These are phyloP conservation scores for Formicarius rufipectus DNA, from an alignment of 2,113 vertebrate species.

Conservation along the genomic window DNA sequence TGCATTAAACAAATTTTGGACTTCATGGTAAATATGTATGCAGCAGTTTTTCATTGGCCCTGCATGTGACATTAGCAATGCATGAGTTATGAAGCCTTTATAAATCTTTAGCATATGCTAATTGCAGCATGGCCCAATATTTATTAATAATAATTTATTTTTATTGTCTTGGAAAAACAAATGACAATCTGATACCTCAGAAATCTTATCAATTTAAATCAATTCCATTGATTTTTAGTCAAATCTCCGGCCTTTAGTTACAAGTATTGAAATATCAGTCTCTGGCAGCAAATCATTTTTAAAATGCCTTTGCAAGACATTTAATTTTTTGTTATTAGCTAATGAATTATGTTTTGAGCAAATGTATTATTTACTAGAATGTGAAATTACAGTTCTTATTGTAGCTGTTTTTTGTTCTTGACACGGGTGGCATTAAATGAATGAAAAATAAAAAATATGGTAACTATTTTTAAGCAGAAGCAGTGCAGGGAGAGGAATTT, in stretches of 20 bases:
- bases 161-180: not conserved
- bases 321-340: not conserved
- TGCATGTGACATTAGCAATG: not conserved
- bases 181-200: not conserved
- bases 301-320: not conserved
- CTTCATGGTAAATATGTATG: not conserved
- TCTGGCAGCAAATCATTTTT: not conserved
- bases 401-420: not conserved
- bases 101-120: not conserved
- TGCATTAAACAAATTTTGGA: not conserved
- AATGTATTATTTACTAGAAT: not conserved
- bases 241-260: not conserved
- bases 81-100: not conserved
- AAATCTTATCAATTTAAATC: not conserved
- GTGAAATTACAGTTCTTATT: not conserved
- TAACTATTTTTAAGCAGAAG: not conserved
- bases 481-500: not conserved
- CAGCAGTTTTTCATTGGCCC: not conserved
- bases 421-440: not conserved
- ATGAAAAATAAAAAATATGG: not conserved
- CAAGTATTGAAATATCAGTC: not conserved
- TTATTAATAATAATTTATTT: not conserved
- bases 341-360: not conserved
- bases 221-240: not conserved
- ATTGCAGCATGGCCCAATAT: not conserved